These are phyloP conservation scores for Luidia sarsii DNA, from an alignment of 53 echinoderm and acorn worm genomes.

Conservation along the genomic window DNA sequence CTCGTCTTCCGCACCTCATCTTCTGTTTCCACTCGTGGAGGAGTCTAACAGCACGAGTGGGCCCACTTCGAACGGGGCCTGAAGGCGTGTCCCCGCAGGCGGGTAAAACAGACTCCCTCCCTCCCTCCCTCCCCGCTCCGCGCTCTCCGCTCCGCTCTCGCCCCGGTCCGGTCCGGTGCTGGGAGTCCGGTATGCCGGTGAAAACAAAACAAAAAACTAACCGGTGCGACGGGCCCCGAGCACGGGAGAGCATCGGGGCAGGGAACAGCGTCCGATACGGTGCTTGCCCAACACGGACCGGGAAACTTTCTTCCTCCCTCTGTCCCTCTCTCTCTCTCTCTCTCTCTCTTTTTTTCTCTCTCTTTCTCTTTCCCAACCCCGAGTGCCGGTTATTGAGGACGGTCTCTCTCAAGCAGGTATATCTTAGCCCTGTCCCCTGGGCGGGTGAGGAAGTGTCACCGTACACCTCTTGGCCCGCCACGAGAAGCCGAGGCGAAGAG, in stretches of 20 bases:
- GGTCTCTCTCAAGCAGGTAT: too few relatives aligned
- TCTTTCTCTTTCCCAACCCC: conserved; percentile 34
- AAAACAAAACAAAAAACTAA: too few relatives aligned
- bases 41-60: conserved; percentile 15
- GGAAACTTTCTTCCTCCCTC: conserved; percentile 37
- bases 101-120: conserved; percentile 23
- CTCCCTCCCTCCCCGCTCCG: too few relatives aligned
- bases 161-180: not conserved
- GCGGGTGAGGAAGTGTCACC: not conserved
- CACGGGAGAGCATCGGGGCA: too few relatives aligned
- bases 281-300: conserved; percentile 15
- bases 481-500: not conserved
- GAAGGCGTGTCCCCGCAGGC: not conserved
- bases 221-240: too few relatives aligned
- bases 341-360: too few relatives aligned
- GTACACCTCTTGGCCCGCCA: not conserved
- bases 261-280: not conserved
- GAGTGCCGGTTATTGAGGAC: too few relatives aligned
- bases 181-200: too few relatives aligned
- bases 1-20: conserved; percentile 38
- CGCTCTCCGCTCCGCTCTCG: too few relatives aligned
- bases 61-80: not conserved
- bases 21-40: conserved; percentile 45
- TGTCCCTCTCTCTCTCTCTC: too few relatives aligned
- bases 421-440: not conserved